Evolutionary conservation across 2,888 invertebrate genomes (phyloP).

Genomic region (Drosophila eohydei): DNA sequence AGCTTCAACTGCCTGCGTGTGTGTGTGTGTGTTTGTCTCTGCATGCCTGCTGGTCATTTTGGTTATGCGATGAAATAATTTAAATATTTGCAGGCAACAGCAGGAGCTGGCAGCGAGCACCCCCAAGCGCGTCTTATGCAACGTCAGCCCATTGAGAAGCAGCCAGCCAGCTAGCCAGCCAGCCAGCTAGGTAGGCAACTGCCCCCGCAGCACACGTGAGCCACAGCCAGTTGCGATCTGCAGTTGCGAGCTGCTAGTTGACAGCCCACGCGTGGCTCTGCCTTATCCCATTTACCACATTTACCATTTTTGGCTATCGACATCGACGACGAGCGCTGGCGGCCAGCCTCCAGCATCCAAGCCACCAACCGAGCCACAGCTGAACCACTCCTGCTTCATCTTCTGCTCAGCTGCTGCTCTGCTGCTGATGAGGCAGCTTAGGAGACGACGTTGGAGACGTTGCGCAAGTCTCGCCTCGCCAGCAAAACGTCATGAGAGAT

Average conservation of each 20-base stretch:
- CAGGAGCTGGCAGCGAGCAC: constrained; percentile 55
- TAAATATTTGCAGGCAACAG: constrained; percentile 71
- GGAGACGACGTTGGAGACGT: constrained; percentile 41
- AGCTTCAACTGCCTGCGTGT: constrained; percentile 5
- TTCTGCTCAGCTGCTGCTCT: constrained; percentile 35
- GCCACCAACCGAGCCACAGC: constrained; percentile 40
- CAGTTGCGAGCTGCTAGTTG: constrained; percentile 48
- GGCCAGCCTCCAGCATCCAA: constrained; percentile 66
- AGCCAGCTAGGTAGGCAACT: constrained; percentile 1
- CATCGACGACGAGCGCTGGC: constrained; percentile 70
- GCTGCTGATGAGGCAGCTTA: constrained; percentile 62
- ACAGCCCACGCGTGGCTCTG: constrained; percentile 80
- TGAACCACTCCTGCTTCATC: constrained; percentile 73
- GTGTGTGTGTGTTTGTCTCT: constrained; percentile 21
- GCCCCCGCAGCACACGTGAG: constrained; percentile 45
- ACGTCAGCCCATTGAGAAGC: constrained; percentile 46
- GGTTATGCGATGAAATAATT: constrained; percentile 79
- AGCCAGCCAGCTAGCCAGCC: constrained; percentile 1
- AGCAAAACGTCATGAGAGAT: constrained; percentile 73
- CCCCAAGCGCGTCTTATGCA: constrained; percentile 75
- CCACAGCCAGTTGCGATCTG: constrained; percentile 40
- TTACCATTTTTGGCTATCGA: constrained; percentile 81
- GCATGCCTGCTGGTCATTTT: constrained; percentile 76
- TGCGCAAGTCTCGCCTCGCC: constrained; percentile 69
- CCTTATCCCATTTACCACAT: constrained; percentile 81